Conservation (phyloP, 2,888 invertebrate species). For the Acleris laterana region DNA sequence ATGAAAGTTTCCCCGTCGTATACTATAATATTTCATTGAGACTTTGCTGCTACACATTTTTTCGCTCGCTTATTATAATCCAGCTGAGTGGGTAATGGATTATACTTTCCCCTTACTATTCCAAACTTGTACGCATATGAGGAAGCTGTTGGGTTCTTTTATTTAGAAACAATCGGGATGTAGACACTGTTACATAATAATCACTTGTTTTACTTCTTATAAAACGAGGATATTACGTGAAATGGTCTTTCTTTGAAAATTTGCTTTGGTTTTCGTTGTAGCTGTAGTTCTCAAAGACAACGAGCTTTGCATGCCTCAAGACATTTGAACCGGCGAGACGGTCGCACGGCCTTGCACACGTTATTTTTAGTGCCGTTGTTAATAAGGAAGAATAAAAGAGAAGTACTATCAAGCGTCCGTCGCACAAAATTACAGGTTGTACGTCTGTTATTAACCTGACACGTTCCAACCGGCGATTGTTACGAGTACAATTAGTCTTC, state of each 20-base stretch:
- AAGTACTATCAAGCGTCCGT: constrained; percentile 14
- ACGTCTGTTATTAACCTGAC: constrained; percentile 22
- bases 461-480: constrained; percentile 12
- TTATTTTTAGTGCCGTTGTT: constrained; percentile 31
- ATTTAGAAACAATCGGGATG: constrained; percentile 12
- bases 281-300: neutral
- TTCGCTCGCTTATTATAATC: constrained; percentile 51
- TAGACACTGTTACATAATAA: constrained; percentile 15
- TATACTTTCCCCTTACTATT: constrained; percentile 57
- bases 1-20: constrained; percentile 15
- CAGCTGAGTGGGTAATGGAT: constrained; percentile 52
- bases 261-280: neutral
- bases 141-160: constrained; percentile 39
- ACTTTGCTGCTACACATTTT: constrained; percentile 28
- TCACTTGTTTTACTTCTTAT: too few species aligned
- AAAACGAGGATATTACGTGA: neutral
- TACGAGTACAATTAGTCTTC: constrained; percentile 9
- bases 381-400: constrained; percentile 31
- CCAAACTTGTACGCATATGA: constrained; percentile 43
- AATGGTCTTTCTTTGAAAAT: neutral
- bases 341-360: constrained; percentile 25
- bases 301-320: constrained; percentile 7
- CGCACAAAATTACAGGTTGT: constrained; percentile 15
- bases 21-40: constrained; percentile 23
- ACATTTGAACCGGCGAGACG: constrained; percentile 17